A percentile compares a stretch with the other conserved stretches of the same genome.
These are phyloP conservation scores for Actinemys pallida DNA, from an alignment of 2,113 vertebrate species.

Conservation along the genomic window DNA sequence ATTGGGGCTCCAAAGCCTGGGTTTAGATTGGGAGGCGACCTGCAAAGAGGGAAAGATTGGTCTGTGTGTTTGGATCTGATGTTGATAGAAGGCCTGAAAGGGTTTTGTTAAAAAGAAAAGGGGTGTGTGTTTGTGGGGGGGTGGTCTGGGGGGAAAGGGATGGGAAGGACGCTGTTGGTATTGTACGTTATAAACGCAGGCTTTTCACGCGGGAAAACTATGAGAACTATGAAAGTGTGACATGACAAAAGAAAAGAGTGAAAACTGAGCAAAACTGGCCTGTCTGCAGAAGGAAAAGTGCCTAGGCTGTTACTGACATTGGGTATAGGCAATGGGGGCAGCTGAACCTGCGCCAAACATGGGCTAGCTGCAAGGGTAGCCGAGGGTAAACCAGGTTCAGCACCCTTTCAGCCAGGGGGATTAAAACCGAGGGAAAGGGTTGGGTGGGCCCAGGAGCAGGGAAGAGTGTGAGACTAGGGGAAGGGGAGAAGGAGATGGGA, in stretches of 20 bases:
- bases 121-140: not conserved
- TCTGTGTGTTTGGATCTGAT: not conserved
- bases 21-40: accelerated
- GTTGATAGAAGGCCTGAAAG: not conserved
- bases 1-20: not conserved
- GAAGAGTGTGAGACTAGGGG: not conserved
- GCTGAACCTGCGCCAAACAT: not conserved
- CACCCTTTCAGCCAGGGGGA: accelerated
- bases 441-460: not conserved
- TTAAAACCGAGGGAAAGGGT: not conserved
- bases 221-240: not conserved
- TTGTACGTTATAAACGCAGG: not conserved
- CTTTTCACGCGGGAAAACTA: not conserved
- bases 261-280: not conserved
- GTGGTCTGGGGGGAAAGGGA: accelerated
- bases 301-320: not conserved
- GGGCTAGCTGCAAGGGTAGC: not conserved
- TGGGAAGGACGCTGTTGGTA: not conserved
- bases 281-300: not conserved
- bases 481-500: not conserved
- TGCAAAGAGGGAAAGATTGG: not conserved
- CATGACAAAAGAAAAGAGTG: not conserved
- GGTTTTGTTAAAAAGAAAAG: not conserved
- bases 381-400: not conserved
- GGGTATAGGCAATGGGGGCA: not conserved